Evolutionary conservation across 2,113 vertebrate genomes (phyloP).

Genomic region (Ptyas mucosa): DNA sequence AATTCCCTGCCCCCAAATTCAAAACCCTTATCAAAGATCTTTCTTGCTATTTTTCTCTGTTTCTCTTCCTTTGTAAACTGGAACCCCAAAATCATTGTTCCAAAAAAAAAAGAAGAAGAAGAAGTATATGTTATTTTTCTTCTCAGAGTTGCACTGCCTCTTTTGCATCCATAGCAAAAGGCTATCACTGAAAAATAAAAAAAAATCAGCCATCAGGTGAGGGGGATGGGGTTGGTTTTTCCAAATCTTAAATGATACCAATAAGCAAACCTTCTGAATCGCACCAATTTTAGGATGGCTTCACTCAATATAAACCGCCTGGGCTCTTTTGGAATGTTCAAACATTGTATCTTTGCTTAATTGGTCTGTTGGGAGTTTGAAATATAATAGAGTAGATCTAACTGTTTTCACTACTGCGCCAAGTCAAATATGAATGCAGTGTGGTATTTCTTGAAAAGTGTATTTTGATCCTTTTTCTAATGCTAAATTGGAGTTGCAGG

Average conservation of each 20-base stretch:
- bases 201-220: not conserved
- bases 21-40: not conserved
- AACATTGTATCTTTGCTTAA: not conserved
- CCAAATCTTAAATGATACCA: not conserved
- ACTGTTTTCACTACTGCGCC: not conserved
- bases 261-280: not conserved
- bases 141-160: not conserved
- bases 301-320: not conserved
- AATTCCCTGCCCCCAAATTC: not conserved
- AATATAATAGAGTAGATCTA: not conserved
- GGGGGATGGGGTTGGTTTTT: not conserved
- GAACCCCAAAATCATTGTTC: not conserved
- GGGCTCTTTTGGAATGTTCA: not conserved
- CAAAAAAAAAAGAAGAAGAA: not conserved
- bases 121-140: not conserved
- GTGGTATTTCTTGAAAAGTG: not conserved
- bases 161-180: not conserved
- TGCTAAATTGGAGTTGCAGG: not conserved
- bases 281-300: not conserved
- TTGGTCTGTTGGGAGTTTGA: not conserved
- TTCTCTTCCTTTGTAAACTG: not conserved
- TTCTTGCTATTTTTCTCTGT: not conserved
- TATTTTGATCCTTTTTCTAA: not conserved
- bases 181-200: not conserved
- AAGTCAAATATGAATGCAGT: not conserved